A percentile compares a stretch with the other conserved stretches of the same genome.
Evolutionary conservation across 2,797 vertebrate genomes (phyloP).

Genomic region (Fratercula arctica): DNA sequence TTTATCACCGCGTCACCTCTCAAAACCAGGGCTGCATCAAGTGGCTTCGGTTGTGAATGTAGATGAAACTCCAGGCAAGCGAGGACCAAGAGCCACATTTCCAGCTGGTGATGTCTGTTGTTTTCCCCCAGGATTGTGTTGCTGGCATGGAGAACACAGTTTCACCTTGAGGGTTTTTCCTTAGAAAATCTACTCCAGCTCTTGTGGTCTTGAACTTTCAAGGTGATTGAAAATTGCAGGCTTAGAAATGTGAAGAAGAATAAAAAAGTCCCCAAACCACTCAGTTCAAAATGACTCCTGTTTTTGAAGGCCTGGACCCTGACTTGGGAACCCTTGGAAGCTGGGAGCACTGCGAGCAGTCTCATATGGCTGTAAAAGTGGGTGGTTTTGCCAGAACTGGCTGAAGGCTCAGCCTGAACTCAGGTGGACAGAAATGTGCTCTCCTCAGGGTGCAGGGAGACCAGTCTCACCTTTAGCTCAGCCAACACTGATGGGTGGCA

Average conservation of each 20-base stretch:
- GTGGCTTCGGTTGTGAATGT: neutral
- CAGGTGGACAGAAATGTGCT: accelerated
- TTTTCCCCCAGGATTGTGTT: neutral
- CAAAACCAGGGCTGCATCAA: neutral
- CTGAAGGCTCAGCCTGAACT: neutral
- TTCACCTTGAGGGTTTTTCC: neutral
- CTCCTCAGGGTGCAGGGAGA: neutral
- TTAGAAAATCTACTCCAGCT: neutral
- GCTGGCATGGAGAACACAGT: neutral
- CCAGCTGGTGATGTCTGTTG: neutral
- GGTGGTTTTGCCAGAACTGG: neutral
- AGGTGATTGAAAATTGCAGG: neutral
- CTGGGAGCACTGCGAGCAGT: neutral
- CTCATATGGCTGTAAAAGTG: neutral
- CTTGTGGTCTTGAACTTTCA: neutral
- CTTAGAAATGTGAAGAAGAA: neutral
- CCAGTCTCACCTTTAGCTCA: neutral
- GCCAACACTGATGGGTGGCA: too few relatives aligned
- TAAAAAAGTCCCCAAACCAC: neutral
- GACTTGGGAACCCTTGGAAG: too few relatives aligned
- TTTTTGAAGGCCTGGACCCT: neutral
- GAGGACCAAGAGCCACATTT: neutral
- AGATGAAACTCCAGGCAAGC: neutral
- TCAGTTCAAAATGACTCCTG: neutral
- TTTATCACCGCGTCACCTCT: accelerated